Conservation (phyloP, 2,797 vertebrate species). For the Lacerta bilineata region DNA sequence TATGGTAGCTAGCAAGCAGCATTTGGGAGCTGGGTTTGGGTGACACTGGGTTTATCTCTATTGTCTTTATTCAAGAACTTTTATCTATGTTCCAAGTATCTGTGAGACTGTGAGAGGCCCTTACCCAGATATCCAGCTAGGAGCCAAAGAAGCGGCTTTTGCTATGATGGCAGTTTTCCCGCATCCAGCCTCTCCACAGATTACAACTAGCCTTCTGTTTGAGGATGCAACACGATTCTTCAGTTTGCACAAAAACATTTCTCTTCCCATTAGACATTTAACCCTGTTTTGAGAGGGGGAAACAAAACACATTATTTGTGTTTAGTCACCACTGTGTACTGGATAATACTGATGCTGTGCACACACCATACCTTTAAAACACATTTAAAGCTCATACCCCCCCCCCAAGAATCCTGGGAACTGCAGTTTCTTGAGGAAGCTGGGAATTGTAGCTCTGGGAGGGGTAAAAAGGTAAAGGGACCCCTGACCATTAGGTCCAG, state of each 20-base stretch:
- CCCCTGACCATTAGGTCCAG: no score
- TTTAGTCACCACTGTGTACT: not conserved
- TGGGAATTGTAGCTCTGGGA: no score
- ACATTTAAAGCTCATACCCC: no score
- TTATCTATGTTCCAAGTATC: not conserved
- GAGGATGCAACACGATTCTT: slow-evolving; percentile 62
- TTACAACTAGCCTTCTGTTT: slow-evolving; percentile 62
- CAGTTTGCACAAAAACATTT: slow-evolving; percentile 69
- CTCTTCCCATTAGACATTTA: slow-evolving; percentile 66
- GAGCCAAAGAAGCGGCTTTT: slow-evolving; percentile 69
- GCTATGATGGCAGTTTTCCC: slow-evolving; percentile 80
- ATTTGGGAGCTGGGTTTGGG: not conserved
- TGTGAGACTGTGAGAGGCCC: not conserved
- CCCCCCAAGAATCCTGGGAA: no score
- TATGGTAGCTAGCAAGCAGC: not conserved
- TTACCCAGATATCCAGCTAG: slow-evolving; percentile 77
- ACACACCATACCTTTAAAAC: no score
- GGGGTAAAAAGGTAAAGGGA: no score
- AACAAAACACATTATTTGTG: not conserved
- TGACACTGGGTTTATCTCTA: not conserved
- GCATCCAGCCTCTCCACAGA: slow-evolving; percentile 76
- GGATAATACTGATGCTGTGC: not conserved
- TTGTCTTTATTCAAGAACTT: not conserved
- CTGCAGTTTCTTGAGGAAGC: no score
- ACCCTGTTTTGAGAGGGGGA: slow-evolving; percentile 51